A percentile compares a stretch with the other conserved stretches of the same genome.
Evolutionary conservation across 2,888 invertebrate species (phyloP).

Genomic region (Diarsia brunnea): DNA sequence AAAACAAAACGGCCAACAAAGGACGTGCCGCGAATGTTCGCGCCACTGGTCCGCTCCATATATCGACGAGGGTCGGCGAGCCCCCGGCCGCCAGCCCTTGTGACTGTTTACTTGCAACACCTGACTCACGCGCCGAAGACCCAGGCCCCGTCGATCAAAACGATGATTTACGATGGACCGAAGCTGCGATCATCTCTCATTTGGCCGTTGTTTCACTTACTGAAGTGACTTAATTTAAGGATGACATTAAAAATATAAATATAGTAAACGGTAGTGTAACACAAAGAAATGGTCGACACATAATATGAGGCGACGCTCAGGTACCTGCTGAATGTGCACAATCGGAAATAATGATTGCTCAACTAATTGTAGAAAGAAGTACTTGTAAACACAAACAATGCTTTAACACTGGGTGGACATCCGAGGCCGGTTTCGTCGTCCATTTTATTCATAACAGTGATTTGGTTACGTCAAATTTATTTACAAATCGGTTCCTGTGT

Average conservation of each 20-base stretch:
- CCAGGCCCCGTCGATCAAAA: slow-evolving; percentile 66
- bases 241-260: slow-evolving; percentile 76
- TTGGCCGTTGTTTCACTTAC: slow-evolving; percentile 71
- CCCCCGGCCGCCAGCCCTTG: slow-evolving; percentile 73
- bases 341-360: slow-evolving; percentile 83
- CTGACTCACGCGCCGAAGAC: slow-evolving; percentile 83
- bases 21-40: slow-evolving; percentile 90
- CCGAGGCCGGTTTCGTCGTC: slow-evolving; percentile 76
- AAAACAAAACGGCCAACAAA: slow-evolving; percentile 91
- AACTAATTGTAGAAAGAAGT: slow-evolving; percentile 82
- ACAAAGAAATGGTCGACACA: slow-evolving; percentile 80
- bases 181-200: slow-evolving; percentile 44
- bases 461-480: slow-evolving; percentile 78
- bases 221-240: slow-evolving; percentile 72
- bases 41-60: slow-evolving; percentile 82
- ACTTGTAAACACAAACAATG: slow-evolving; percentile 85
- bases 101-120: slow-evolving; percentile 82
- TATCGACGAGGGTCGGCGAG: slow-evolving; percentile 73
- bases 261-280: slow-evolving; percentile 74
- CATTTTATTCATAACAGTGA: slow-evolving; percentile 73
- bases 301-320: slow-evolving; percentile 69
- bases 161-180: slow-evolving; percentile 70
- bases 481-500: slow-evolving; percentile 77
- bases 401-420: slow-evolving; percentile 74
- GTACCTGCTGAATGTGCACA: slow-evolving; percentile 81